Conservation (phyloP, 2,888 invertebrate genomes). For the Callosobruchus maculatus region DNA sequence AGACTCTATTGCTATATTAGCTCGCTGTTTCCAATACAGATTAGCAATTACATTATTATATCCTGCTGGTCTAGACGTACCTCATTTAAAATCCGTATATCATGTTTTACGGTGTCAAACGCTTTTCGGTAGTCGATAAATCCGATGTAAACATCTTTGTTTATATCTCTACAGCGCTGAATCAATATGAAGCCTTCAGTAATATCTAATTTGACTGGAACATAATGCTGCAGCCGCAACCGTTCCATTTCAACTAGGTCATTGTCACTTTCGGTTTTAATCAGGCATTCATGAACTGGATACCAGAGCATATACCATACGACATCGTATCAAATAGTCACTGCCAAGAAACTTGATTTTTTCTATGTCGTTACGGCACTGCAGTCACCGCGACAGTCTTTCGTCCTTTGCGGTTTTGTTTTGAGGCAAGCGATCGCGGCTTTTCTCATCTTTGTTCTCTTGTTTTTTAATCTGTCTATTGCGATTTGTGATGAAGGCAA, state of each 20-base stretch:
- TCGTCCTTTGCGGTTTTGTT: neutral
- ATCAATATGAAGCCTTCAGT: no score
- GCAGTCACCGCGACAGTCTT: neutral
- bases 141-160: no score
- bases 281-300: constrained; percentile 16
- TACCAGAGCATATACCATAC: neutral
- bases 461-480: neutral
- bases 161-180: no score
- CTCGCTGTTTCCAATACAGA: no score
- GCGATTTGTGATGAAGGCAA: no score
- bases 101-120: no score
- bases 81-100: no score
- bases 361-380: neutral
- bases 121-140: no score
- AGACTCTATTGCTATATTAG: no score
- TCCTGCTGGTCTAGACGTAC: no score
- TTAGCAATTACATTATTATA: no score
- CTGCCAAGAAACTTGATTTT: neutral
- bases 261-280: constrained; percentile 32
- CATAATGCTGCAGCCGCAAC: constrained; percentile 23
- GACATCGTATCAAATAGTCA: neutral
- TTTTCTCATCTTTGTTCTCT: neutral
- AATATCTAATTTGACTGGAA: neutral
- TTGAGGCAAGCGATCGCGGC: neutral
- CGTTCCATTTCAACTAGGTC: constrained; percentile 24